Base-by-base conservation (phyloP, 2,888 invertebrate genomes). In the Leptopilina syphax region DNA sequence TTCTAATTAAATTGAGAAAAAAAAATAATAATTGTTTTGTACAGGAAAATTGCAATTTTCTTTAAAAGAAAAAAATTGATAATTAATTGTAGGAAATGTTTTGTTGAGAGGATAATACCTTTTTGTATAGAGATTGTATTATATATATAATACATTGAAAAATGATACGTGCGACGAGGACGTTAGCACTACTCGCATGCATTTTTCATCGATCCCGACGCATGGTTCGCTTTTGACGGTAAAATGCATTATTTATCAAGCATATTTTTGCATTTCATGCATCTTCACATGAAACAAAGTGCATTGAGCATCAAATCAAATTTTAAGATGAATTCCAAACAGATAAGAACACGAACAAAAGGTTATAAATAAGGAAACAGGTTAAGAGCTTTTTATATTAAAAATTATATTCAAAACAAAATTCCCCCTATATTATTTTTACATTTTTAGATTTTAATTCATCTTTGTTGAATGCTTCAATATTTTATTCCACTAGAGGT, bases 161-260 rank as follows among this genome's bases (percentile, higher is more conserved):
- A 63, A 63, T 63, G 18, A 63, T 63, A 63, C 63, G 34, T 65
- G 34, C 10, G 34, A 24, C 34, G 10, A 41, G 34, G 41, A 65
- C 41, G 41, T 63, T 63, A 63, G 63, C 63, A 63, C 63, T 63
- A 63, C 24, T 63, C 63, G 63, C 27, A 65, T 65, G 41, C 65
- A 65, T 65, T 65, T 34, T 65, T 65, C 41, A 65, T 65, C 34
- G 65, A 65, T 65, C 34, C 34, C 65, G 60, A 79, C 79, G 66
- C 76, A 57, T 65, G 73, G 47, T 79, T 73, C 76, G 47, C 82
- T 77, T 80, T 82, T 76, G 54, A 82, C 50, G 79, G 70, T 79
- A 77, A 57, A 63, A 70, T 83, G 82, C 80, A 85, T 85, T 83
- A 83, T 86, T 86, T 82, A 85, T 80, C 76, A 77, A 68, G 80